Base-by-base conservation (phyloP, 2,888 invertebrate genomes). In the Chalcosyrphus nemorum region DNA sequence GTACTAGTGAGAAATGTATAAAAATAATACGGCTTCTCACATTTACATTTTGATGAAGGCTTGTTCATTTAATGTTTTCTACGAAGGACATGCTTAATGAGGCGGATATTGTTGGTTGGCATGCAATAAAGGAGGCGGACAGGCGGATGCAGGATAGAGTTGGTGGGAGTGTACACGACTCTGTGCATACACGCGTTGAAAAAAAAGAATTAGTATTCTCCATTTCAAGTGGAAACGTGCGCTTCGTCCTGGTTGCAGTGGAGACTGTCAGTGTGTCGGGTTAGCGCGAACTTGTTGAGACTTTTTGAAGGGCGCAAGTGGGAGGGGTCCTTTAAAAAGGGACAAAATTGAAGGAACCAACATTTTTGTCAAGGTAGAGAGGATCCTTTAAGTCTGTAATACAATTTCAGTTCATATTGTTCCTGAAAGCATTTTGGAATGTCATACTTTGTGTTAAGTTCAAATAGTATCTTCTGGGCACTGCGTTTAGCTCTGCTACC, bases 11-110 rank as follows among this genome's bases (percentile, higher is more conserved):
- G 24, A 24, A 4, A 24, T 17, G 71, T 45, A 52, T 50, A 59
- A 65, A 70, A 71, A 76, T 63, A 75, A 76, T 65, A 65, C 19
- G 17, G 63, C 57, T 57, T 32, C 7, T n/a, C 27, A 19, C 52
- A 63, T 52, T 71, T 71, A 45, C 71, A 70, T 81, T 59, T 71
- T 66, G 66, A 61, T 81, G 71, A 66, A 66, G 66, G 65, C 77
- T 77, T 81, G 71, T 77, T 66, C 77, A 77, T 77, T 71, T 66
- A 81, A 77, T 77, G 54, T 35, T 77, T 77, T 59, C 52, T 41
- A 54, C 45, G 81, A 81, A 81, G 81, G 77, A 81, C 77, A 72
- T 77, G 71, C 66, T 81, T 66, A 81, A 81, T 81, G 81, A 81
- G 77, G 21, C 65, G 81, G 81, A 77, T 77, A 81, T 81, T 77